These are phyloP conservation scores for Athetis lepigone DNA, from an alignment of 2,888 invertebrate genomes.

Conservation along the genomic window DNA sequence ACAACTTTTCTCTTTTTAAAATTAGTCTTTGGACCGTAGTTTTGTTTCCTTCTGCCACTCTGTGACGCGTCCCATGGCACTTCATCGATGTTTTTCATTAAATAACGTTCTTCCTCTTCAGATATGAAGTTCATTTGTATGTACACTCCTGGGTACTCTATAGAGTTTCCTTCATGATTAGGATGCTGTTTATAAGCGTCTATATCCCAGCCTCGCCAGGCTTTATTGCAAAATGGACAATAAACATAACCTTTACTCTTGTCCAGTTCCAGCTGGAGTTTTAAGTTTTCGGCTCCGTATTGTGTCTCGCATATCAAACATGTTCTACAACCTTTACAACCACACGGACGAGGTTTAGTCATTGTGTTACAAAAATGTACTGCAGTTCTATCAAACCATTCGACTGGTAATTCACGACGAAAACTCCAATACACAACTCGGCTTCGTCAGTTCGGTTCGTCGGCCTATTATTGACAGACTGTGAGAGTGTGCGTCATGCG, in stretches of 20 bases:
- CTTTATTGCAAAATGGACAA: constrained; percentile 94
- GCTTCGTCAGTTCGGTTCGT: too few relatives aligned
- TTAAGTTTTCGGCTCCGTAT: constrained; percentile 81
- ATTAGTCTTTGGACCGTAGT: constrained; percentile 99
- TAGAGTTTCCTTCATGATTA: constrained; percentile 91
- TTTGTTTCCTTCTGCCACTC: constrained; percentile 99
- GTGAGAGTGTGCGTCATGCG: too few relatives aligned
- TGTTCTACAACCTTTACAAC: constrained; percentile 97
- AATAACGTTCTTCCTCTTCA: constrained; percentile 91
- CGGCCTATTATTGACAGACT: too few relatives aligned
- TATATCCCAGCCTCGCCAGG: constrained; percentile 94
- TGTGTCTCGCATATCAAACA: constrained; percentile 96
- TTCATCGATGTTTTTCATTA: constrained; percentile 93
- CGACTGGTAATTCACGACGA: background rate
- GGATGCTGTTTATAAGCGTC: constrained; percentile 92
- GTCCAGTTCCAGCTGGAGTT: constrained; percentile 82
- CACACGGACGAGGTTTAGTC: constrained; percentile 94
- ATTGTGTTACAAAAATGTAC: constrained; percentile 73
- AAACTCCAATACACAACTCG: too few relatives aligned
- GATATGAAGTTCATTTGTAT: constrained; percentile 94
- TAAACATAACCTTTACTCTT: constrained; percentile 92
- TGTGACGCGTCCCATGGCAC: constrained; percentile 97
- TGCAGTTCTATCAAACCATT: constrained; percentile 16
- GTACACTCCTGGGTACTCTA: constrained; percentile 93
- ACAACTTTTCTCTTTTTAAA: constrained; percentile 97